Conservation (phyloP, 2,888 invertebrate species). For the Drosophila flavopinicola region DNA sequence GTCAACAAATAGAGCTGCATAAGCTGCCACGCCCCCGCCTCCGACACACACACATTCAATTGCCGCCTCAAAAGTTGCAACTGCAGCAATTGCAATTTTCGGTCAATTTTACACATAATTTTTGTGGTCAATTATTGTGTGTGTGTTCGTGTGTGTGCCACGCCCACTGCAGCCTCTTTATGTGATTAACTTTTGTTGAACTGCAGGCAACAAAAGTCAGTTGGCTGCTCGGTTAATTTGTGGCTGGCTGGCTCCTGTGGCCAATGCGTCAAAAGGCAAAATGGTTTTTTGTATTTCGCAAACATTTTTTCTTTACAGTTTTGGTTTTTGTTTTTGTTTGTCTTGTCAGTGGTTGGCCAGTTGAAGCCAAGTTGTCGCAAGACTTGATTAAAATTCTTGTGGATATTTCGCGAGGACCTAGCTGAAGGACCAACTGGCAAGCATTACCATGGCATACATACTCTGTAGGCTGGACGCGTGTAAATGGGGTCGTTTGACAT, state of each 20-base stretch:
- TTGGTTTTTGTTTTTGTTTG: slow-evolving; percentile 12
- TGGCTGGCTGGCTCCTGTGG: slow-evolving; percentile 38
- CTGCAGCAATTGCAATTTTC: slow-evolving; percentile 72
- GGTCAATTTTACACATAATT: slow-evolving; percentile 71
- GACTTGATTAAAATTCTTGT: slow-evolving; percentile 57
- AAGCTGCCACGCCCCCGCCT: slow-evolving; percentile 16
- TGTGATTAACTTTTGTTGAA: slow-evolving; percentile 69
- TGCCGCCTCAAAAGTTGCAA: slow-evolving; percentile 32
- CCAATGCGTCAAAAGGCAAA: slow-evolving; percentile 54
- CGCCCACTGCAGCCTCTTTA: slow-evolving; percentile 28
- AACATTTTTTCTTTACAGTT: slow-evolving; percentile 8
- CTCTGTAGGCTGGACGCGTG: not conserved
- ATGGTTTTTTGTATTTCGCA: slow-evolving; percentile 22
- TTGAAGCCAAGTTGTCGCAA: slow-evolving; percentile 46
- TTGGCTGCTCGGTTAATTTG: slow-evolving; percentile 47
- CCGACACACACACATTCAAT: too few relatives aligned
- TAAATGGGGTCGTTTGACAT: not conserved
- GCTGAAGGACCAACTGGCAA: slow-evolving; percentile 5
- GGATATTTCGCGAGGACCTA: slow-evolving; percentile 24
- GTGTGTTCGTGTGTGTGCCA: slow-evolving; percentile 11
- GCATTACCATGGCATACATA: slow-evolving; percentile 27
- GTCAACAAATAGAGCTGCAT: slow-evolving; percentile 53
- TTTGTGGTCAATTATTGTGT: slow-evolving; percentile 58
- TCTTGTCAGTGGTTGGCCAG: slow-evolving; percentile 13
- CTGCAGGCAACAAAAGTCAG: slow-evolving; percentile 37